Conservation (phyloP, 2,888 invertebrate genomes). For the Erynnis tages region DNA sequence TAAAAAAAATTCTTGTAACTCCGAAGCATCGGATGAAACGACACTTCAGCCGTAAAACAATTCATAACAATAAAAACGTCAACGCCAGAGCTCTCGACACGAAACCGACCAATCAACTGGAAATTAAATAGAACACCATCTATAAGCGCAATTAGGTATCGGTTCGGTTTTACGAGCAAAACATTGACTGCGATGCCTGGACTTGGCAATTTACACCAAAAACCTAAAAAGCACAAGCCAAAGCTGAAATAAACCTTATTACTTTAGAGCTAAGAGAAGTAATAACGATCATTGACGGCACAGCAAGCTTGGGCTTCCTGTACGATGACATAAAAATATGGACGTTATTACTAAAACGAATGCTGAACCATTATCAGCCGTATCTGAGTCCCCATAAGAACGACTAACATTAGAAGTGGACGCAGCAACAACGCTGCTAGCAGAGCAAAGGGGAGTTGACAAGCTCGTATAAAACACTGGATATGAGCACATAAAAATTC, state of each 20-base stretch:
- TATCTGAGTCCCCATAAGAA: constrained; percentile 20
- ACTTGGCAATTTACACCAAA: background rate
- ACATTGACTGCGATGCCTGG: constrained; percentile 57
- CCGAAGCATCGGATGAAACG: constrained; percentile 32
- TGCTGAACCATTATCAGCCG: constrained; percentile 29
- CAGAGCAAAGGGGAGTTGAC: constrained; percentile 63
- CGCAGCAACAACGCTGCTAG: background rate
- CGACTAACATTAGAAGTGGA: background rate
- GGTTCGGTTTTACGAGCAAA: constrained; percentile 68
- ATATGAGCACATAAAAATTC: constrained; percentile 80
- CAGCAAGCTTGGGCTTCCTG: constrained; percentile 48
- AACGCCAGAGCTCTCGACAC: constrained; percentile 52
- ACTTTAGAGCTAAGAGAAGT: constrained; percentile 19
- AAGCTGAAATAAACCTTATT: constrained; percentile 27
- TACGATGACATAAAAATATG: constrained; percentile 38
- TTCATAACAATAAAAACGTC: constrained; percentile 76
- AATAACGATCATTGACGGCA: constrained; percentile 38
- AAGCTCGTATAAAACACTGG: constrained; percentile 73
- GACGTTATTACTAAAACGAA: constrained; percentile 25
- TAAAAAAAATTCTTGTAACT: constrained; percentile 40
- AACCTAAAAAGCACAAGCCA: background rate
- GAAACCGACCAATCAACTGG: constrained; percentile 62
- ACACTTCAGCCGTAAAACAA: constrained; percentile 50
- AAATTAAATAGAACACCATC: constrained; percentile 72
- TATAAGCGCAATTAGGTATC: constrained; percentile 63